Base-by-base conservation (phyloP, 2,888 invertebrate species). In the Drymonia ruficornis region DNA sequence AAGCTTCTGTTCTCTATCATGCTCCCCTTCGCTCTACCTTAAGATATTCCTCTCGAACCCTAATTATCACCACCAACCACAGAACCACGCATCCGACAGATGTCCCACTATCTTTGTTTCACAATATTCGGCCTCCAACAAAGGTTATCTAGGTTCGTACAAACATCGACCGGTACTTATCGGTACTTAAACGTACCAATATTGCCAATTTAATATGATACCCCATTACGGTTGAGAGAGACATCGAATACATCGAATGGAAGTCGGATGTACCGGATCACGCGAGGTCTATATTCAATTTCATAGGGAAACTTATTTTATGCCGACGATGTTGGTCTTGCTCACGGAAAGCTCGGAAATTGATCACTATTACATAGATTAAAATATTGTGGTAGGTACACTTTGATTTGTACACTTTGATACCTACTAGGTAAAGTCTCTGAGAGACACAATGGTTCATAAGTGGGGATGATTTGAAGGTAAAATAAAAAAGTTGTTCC, bases 261-360 rank as follows among this genome's bases (percentile, higher is more conserved):
- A 76, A 76, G 78, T 78, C 66, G 67, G 78, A 85, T 86, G 80
- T 79, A 80, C 59, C 62, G 50, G 59, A 62, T 70, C 90, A 91
- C 90, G 91, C 91, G 79, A 89, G 77, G 79, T 68, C 74, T 72
- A 69, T 85, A 88, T 88, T 89, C 86, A 89, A 90, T 91, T 88
- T 88, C 84, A 84, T 86, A 87, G 82, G 81, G 75, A 83, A 88
- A 87, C 83, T 87, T 89, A 86, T 84, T 86, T 84, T 81, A 85
- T 83, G 82, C 80, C 74, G 74, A 70, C 76, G 63, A 67, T 63
- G 76, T 80, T 59, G 62, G 78, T 78, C 82, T 76, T 70, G 72
- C 80, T 80, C 86, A 87, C 86, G 88, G 70, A 83, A 76, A 76
- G 71, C 71, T 61, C 67, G 68, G 68, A 76, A 67, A 85, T 85